A percentile compares a stretch with the other conserved stretches of the same genome.
phyloP scores from a whole-genome alignment of 2,888 invertebrate species.

The Lasius fuliginosus region DNA sequence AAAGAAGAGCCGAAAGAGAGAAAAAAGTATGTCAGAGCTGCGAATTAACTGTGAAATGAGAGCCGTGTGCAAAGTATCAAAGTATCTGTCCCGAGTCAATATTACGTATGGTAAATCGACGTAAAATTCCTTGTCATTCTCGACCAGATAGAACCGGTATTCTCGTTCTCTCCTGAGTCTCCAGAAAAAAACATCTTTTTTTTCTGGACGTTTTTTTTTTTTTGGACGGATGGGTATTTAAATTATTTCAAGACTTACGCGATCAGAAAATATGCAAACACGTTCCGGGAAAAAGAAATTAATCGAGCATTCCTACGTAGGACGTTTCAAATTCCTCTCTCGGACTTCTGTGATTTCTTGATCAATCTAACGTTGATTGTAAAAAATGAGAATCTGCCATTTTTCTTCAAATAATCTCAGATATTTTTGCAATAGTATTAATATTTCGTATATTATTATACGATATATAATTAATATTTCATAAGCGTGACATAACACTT shows the following conservation, averaged over 20 bases:
- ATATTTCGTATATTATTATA: too few species aligned
- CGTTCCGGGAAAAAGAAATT: not conserved
- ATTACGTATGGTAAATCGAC: slow-evolving; percentile 1
- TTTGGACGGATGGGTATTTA: not conserved
- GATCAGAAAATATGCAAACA: slow-evolving; percentile 6
- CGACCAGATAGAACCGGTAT: not conserved
- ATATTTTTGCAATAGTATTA: not conserved
- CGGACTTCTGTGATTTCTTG: not conserved
- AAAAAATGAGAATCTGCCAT: not conserved
- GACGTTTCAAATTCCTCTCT: not conserved
- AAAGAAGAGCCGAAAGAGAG: not conserved
- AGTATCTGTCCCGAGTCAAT: not conserved
- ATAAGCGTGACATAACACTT: not conserved
- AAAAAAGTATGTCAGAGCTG: not conserved
- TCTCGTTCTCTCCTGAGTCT: not conserved
- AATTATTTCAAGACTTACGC: not conserved
- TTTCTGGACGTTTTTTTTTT: not conserved
- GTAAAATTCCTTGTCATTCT: not conserved
- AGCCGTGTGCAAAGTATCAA: not conserved
- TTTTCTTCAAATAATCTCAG: not conserved
- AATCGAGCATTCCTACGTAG: not conserved
- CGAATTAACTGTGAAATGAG: slow-evolving; percentile 5
- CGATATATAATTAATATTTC: not conserved
- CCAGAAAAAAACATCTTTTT: not conserved
- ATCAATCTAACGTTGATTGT: not conserved